phyloP scores from a whole-genome alignment of 1,140 invertebrate genomes.

The Drosophila ficusphila region DNA sequence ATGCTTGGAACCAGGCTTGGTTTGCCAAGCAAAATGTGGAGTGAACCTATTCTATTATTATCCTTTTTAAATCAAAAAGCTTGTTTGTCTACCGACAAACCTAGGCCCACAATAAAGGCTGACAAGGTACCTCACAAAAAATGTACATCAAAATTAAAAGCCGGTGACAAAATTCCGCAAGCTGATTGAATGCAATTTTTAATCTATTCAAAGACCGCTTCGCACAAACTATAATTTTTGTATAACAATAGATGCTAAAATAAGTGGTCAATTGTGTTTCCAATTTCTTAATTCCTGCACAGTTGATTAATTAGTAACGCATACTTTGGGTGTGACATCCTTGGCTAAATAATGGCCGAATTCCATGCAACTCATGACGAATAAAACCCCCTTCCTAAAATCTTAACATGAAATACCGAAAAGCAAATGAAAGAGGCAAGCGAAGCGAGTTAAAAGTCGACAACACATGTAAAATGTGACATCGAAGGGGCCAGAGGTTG shows the following conservation, averaged over 20 bases:
- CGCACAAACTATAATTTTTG: too few species aligned
- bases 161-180: too few species aligned
- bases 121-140: too few species aligned
- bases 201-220: too few species aligned
- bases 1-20: neutral
- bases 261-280: slow-evolving; percentile 4
- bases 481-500: slow-evolving; percentile 20
- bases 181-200: too few species aligned
- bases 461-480: slow-evolving; percentile 72
- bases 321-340: slow-evolving; percentile 53
- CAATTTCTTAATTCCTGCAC: neutral
- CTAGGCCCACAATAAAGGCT: too few species aligned
- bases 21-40: neutral
- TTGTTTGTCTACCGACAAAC: too few species aligned
- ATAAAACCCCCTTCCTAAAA: slow-evolving; percentile 62
- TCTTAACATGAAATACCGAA: slow-evolving; percentile 45
- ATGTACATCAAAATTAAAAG: too few species aligned
- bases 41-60: too few species aligned
- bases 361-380: slow-evolving; percentile 71
- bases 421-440: slow-evolving; percentile 10
- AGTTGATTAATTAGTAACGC: slow-evolving; percentile 59
- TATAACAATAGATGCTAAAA: slow-evolving; percentile 1
- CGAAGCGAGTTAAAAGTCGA: slow-evolving; percentile 42
- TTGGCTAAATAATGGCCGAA: slow-evolving; percentile 50
- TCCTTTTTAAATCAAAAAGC: too few species aligned